A percentile compares a stretch with the other conserved stretches of the same genome.
phyloP scores from a whole-genome alignment of 2,113 vertebrate species.

The Phaethon lepturus region DNA sequence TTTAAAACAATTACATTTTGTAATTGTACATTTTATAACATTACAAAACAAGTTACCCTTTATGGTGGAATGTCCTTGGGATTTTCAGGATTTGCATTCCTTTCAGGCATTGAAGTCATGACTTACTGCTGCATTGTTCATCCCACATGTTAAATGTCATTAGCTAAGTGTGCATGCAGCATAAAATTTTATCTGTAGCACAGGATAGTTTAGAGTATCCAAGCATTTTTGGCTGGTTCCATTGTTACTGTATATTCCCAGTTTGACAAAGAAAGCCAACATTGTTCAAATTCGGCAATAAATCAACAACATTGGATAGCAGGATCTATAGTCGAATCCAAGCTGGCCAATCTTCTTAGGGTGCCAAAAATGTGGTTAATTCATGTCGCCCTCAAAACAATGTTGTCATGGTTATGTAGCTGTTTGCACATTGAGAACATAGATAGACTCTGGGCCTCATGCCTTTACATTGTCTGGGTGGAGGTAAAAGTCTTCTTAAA shows the following conservation, averaged over 20 bases:
- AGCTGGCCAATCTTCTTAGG: background rate
- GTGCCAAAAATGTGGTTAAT: slow-evolving; percentile 19
- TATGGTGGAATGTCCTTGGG: background rate
- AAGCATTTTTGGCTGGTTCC: slow-evolving; percentile 10
- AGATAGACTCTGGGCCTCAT: background rate
- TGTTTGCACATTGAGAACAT: background rate
- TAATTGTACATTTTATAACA: background rate
- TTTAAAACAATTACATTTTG: slow-evolving; percentile 32
- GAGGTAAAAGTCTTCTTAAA: background rate
- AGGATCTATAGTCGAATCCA: background rate
- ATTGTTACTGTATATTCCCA: slow-evolving; percentile 31
- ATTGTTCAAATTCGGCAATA: background rate
- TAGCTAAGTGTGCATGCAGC: background rate
- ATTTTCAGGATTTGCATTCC: slow-evolving; percentile 47
- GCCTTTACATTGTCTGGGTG: background rate
- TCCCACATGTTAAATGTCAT: background rate
- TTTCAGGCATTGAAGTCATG: background rate
- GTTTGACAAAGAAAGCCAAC: slow-evolving; percentile 15
- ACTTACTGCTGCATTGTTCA: slow-evolving; percentile 21
- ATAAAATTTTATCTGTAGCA: background rate
- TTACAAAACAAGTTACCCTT: slow-evolving; percentile 16
- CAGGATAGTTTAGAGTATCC: background rate
- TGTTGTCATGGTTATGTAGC: background rate
- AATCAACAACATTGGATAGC: background rate
- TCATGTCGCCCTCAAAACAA: background rate